Conservation (phyloP, 2,113 vertebrate genomes). For the Melanotaenia duboulayi region DNA sequence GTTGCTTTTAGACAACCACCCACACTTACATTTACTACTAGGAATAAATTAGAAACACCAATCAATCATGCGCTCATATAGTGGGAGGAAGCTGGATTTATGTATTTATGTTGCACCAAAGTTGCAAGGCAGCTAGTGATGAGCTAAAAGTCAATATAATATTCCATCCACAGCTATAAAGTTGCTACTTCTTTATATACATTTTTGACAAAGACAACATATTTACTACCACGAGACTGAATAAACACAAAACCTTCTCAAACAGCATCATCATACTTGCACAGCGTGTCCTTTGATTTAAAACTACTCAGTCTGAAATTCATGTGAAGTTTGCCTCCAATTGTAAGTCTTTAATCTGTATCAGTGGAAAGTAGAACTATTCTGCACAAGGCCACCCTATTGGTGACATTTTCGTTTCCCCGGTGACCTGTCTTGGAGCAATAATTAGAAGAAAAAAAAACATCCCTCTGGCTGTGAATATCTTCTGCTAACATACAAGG, state of each 20-base stretch:
- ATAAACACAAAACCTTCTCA: background rate
- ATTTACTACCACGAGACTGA: background rate
- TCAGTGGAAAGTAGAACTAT: constrained; percentile 24
- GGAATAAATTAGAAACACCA: no score
- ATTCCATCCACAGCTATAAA: no score
- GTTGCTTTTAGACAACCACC: no score
- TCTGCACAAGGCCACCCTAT: constrained; percentile 10
- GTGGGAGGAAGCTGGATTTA: no score
- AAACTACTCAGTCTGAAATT: no score
- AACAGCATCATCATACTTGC: background rate
- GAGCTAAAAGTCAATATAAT: no score
- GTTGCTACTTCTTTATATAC: background rate
- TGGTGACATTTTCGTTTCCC: constrained; percentile 55
- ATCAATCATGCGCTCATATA: no score
- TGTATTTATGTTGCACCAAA: no score
- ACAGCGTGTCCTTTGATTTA: background rate
- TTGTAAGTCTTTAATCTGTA: constrained; percentile 33
- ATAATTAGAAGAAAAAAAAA: constrained; percentile 43
- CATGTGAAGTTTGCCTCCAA: background rate
- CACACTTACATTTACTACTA: no score
- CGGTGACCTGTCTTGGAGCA: constrained; percentile 39
- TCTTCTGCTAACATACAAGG: constrained; percentile 32
- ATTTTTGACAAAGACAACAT: background rate
- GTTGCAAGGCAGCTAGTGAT: no score
- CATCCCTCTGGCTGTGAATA: constrained; percentile 21